These are phyloP conservation scores for Elaphurus davidianus DNA, from an alignment of 2,113 vertebrate species.

Conservation along the genomic window DNA sequence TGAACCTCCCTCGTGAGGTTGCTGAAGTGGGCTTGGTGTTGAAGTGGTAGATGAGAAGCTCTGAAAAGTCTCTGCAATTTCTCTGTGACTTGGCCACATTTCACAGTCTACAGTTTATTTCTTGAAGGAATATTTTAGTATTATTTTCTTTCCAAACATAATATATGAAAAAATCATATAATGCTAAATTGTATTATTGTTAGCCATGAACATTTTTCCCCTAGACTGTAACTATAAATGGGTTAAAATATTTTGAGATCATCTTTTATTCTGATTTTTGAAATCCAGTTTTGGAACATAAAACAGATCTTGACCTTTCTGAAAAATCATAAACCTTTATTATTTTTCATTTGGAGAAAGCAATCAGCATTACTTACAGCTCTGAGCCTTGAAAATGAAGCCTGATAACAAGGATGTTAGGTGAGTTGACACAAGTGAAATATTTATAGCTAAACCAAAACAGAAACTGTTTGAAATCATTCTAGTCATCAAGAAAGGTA, in stretches of 20 bases:
- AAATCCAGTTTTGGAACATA: neutral
- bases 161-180: neutral
- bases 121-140: neutral
- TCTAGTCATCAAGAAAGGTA: neutral
- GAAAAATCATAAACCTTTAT: neutral
- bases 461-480: neutral
- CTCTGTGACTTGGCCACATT: neutral
- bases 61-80: neutral
- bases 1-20: fast-evolving
- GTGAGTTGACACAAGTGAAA: neutral
- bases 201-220: neutral
- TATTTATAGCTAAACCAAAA: neutral
- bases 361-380: neutral
- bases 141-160: neutral
- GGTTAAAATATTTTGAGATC: neutral
- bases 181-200: neutral
- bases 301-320: neutral
- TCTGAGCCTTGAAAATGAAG: neutral
- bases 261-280: neutral
- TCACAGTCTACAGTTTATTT: neutral
- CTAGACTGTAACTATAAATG: neutral
- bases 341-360: neutral
- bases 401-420: neutral
- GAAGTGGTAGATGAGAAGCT: neutral
- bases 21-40: neutral